Conservation (phyloP, 2,113 vertebrate genomes). For the Nyctibius bracteatus region DNA sequence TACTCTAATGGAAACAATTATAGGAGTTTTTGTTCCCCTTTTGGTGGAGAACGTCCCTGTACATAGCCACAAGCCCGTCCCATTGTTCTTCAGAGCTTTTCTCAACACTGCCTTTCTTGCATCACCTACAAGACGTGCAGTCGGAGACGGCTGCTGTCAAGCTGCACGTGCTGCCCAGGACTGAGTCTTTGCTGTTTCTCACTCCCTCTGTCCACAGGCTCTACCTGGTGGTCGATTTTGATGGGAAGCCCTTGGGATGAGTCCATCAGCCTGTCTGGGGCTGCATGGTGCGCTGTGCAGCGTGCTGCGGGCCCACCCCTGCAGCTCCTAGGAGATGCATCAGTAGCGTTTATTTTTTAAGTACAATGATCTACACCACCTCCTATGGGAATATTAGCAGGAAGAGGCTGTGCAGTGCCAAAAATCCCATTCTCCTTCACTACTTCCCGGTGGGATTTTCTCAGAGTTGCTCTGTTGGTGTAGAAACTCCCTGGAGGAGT, state of each 20-base stretch:
- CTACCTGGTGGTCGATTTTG: background rate
- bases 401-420: background rate
- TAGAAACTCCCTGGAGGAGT: background rate
- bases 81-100: background rate
- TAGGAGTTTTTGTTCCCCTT: background rate
- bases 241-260: background rate
- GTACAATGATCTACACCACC: background rate
- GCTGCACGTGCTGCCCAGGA: background rate
- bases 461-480: background rate
- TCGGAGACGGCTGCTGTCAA: rapidly evolving
- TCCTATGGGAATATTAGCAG: background rate
- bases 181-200: background rate
- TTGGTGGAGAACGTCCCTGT: background rate
- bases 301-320: rapidly evolving
- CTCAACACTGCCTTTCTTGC: rapidly evolving
- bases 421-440: background rate
- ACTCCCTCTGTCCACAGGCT: background rate
- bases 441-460: background rate
- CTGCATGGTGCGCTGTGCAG: background rate
- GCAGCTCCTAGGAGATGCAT: background rate
- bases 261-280: background rate
- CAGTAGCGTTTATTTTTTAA: background rate
- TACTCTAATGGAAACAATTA: background rate
- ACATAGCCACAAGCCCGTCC: background rate
- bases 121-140: background rate